Percentiles rank a stretch among this genome's conserved stretches.
phyloP scores from a whole-genome alignment of 1,140 invertebrate species.

The Drosophila kanapiae region DNA sequence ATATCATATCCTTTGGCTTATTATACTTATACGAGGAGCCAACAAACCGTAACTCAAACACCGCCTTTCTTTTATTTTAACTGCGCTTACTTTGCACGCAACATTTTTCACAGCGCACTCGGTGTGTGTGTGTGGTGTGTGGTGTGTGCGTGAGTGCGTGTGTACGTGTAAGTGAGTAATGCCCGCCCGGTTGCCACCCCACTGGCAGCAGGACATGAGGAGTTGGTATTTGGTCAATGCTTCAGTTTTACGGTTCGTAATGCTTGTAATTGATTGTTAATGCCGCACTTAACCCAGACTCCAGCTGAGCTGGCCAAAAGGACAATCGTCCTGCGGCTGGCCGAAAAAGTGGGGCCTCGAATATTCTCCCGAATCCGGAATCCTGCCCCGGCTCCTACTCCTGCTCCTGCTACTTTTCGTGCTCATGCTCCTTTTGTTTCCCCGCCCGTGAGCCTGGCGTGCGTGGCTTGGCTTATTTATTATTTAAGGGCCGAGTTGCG shows the following conservation, averaged over 20 bases:
- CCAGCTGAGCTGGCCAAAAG: conserved; percentile 57
- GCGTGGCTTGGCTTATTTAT: conserved; percentile 68
- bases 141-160: not conserved
- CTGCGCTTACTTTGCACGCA: conserved; percentile 54
- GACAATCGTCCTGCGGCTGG: conserved; percentile 47
- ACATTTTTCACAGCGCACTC: conserved; percentile 59
- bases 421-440: not conserved
- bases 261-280: conserved; percentile 78
- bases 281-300: conserved; percentile 70
- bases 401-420: not conserved
- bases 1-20: conserved; percentile 42
- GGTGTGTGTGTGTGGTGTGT: not conserved
- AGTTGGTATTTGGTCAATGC: conserved; percentile 67
- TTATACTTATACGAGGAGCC: conserved; percentile 47
- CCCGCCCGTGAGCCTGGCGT: conserved; percentile 8
- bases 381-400: not conserved
- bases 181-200: not conserved
- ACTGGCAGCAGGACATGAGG: conserved; percentile 25
- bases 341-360: conserved; percentile 1
- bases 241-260: conserved; percentile 76
- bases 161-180: conserved; percentile 36
- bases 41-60: conserved; percentile 57
- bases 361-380: conserved; percentile 3
- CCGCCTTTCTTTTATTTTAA: conserved; percentile 20
- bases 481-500: conserved; percentile 62